Base-by-base conservation (phyloP, 1,140 invertebrate species). In the Aphis gossypii region DNA sequence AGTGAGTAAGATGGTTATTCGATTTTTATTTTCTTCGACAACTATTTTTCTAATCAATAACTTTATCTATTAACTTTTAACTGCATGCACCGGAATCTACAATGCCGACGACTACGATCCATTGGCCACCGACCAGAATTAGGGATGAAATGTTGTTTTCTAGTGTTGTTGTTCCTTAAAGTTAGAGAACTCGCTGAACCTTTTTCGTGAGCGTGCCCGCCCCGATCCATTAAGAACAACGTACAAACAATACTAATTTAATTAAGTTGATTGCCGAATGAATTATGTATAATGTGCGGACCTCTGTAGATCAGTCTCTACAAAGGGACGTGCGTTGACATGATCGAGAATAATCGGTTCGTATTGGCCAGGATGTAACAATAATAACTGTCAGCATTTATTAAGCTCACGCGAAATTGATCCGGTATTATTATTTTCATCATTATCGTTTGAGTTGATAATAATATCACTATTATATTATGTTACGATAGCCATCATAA, bases 221-320 rank as follows among this genome's bases (percentile, higher is more conserved):
- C 30, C 46, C 86, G 44, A 88, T 88, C 86, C 46, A 51, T 51
- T 87, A 51, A 21, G 86, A 46, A 51, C 86, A 30, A 30, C 11
- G 46, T 51, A 51, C 86, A 51, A 51, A 88, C 86, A 51, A 35
- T 88, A 25, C 46, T n/a, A 51, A 88, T 88, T 88, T 48, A 88
- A 88, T 88, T 51, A 51, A 51, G 46, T 88, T 35, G 86, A 88
- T 88, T 88, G 30, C 46, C 18, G 86, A 88, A 51, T 51, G 30
- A 88, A 86, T 86, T 86, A 86, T 46, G 44, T 86, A 30, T 76
- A 76, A 44, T 46, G 38, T 30, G 21, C 5, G 11, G 21, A 86
- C 84, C 41, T 86, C 25, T 25, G 23, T 25, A 25, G 84, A 30
- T 46, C 30, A n/a, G 3, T 46, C 25, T 9, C 14, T n/a, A 76